A percentile compares a stretch with the other conserved stretches of the same genome.
Evolutionary conservation across 92 coral and sea anemone species (phyloP).

Genomic region (Porites divaricata): DNA sequence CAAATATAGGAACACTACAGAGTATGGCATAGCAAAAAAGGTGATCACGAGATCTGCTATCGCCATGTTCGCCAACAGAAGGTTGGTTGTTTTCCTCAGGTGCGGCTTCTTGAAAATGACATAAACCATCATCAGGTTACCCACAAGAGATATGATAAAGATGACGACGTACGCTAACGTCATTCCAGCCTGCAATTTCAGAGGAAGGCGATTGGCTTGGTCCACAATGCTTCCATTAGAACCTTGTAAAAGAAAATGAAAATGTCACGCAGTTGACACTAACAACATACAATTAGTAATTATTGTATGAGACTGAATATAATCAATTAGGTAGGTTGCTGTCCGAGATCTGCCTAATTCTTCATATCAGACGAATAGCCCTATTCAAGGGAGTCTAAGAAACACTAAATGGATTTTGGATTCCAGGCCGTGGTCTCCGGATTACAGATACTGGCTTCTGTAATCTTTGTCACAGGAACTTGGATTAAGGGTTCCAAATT

Average conservation of each 20-base stretch:
- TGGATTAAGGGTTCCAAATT: too few species aligned
- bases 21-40: slow-evolving; percentile 69
- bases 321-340: too few species aligned
- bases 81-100: slow-evolving; percentile 40
- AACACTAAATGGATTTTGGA: too few species aligned
- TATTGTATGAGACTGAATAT: too few species aligned
- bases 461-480: too few species aligned
- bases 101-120: slow-evolving; percentile 42
- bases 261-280: neutral
- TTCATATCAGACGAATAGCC: too few species aligned
- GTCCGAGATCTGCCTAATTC: too few species aligned
- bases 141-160: slow-evolving; percentile 44
- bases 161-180: slow-evolving; percentile 57
- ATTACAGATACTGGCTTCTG: too few species aligned
- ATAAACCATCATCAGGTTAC: slow-evolving; percentile 46
- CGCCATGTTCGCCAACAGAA: slow-evolving; percentile 76
- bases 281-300: neutral
- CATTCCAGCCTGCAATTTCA: slow-evolving; percentile 39
- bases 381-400: too few species aligned
- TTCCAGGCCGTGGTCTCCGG: too few species aligned
- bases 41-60: slow-evolving; percentile 83
- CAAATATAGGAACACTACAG: slow-evolving; percentile 53
- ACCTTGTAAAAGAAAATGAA: neutral
- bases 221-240: slow-evolving; percentile 20
- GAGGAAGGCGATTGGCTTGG: neutral